Evolutionary conservation across 2,797 vertebrate genomes (phyloP).

Genomic region (Loris lydekkerianus): DNA sequence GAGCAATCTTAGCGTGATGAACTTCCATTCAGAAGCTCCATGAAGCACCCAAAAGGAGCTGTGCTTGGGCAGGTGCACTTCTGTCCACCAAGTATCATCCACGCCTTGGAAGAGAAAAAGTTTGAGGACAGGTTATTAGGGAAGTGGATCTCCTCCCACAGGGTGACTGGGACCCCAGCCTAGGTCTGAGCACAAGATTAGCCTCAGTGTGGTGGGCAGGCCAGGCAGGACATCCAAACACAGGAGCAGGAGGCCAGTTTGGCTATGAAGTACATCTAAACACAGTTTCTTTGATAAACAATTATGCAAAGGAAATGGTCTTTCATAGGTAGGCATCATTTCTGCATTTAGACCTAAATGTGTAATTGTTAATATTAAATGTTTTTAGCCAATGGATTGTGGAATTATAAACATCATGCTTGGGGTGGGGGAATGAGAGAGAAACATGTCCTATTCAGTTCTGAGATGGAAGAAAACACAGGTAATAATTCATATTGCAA

Average conservation of each 20-base stretch:
- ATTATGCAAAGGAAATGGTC: not conserved
- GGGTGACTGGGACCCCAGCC: not conserved
- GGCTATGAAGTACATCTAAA: too few species aligned
- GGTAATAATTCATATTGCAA: not conserved
- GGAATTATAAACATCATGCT: not conserved
- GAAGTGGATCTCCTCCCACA: not conserved
- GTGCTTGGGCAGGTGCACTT: not conserved
- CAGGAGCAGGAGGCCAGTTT: not conserved
- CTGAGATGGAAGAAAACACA: not conserved
- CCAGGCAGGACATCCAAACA: not conserved
- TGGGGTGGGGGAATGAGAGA: not conserved
- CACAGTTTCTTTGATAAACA: not conserved
- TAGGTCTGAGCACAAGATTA: not conserved
- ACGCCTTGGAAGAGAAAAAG: rapidly evolving
- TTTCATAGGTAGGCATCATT: not conserved
- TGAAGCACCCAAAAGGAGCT: not conserved
- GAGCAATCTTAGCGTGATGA: not conserved
- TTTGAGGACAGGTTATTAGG: not conserved
- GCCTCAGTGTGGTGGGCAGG: too few species aligned
- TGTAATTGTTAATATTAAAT: not conserved
- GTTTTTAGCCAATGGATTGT: not conserved
- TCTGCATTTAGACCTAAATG: slow-evolving; percentile 10
- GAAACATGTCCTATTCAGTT: not conserved
- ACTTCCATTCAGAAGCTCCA: not conserved
- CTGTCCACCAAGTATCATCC: not conserved